Conservation (phyloP, 2,888 invertebrate species). For the Pegoplata infirma region DNA sequence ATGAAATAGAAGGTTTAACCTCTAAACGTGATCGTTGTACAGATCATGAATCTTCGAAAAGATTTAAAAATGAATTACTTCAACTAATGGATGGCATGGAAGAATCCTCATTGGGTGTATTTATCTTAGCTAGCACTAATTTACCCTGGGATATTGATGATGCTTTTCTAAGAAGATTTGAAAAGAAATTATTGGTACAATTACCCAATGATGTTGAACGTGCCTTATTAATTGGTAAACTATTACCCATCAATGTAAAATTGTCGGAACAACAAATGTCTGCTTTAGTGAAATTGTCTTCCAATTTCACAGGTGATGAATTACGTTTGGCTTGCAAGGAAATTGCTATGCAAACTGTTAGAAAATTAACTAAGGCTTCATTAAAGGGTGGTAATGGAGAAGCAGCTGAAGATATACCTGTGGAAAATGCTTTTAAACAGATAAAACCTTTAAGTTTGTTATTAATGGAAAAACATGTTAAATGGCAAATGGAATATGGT, state of each 20-base stretch:
- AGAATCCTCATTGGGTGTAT: conserved; percentile 83
- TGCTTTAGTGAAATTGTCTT: conserved; percentile 80
- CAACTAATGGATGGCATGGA: conserved; percentile 90
- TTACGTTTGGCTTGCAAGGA: conserved; percentile 92
- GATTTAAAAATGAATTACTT: conserved; percentile 93
- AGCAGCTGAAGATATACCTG: conserved; percentile 18
- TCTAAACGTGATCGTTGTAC: conserved; percentile 82
- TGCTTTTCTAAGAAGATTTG: conserved; percentile 91
- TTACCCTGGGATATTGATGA: conserved; percentile 95
- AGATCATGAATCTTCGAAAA: conserved; percentile 91
- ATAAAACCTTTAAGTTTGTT: conserved; percentile 80
- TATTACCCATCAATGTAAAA: conserved; percentile 78
- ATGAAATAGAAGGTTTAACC: conserved; percentile 93
- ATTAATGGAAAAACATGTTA: conserved; percentile 80
- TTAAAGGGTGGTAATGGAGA: conserved; percentile 38
- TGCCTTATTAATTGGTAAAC: conserved; percentile 83
- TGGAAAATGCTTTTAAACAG: conserved; percentile 72
- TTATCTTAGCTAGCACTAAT: conserved; percentile 91
- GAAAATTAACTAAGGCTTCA: conserved; percentile 78
- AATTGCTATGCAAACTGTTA: conserved; percentile 88
- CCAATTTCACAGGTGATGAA: conserved; percentile 93
- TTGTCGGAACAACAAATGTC: conserved; percentile 69
- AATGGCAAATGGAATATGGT: conserved; percentile 84
- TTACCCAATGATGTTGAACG: conserved; percentile 85
- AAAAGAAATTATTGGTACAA: conserved; percentile 90